Conservation (phyloP, 2,797 vertebrate genomes). For the Psittacula derbiana region DNA sequence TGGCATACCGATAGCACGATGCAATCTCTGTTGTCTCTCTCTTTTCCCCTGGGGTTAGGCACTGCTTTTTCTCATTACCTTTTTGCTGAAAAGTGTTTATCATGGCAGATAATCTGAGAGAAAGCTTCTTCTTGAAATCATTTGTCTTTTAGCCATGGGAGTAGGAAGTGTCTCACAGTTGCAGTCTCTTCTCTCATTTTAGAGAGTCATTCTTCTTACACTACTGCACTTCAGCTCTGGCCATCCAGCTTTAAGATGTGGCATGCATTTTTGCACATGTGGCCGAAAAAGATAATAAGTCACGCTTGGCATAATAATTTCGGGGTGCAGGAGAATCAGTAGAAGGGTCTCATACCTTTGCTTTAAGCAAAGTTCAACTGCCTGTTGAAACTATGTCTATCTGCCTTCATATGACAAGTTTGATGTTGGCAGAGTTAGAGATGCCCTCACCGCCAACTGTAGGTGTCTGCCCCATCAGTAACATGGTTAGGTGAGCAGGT, state of each 20-base stretch:
- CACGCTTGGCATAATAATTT: not conserved
- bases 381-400: not conserved
- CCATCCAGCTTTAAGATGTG: not conserved
- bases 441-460: not conserved
- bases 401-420: not conserved
- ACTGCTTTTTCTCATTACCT: constrained; percentile 55
- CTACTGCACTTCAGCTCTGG: not conserved
- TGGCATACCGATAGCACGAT: not conserved
- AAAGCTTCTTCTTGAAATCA: constrained; percentile 23
- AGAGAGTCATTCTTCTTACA: not conserved
- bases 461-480: not conserved
- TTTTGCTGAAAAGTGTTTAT: constrained; percentile 57
- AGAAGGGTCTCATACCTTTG: not conserved
- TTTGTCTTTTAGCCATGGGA: constrained; percentile 45
- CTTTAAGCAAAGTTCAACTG: not conserved
- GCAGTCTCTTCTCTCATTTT: not conserved
- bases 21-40: constrained; percentile 6
- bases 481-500: accelerated
- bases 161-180: constrained; percentile 4
- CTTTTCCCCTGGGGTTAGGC: constrained; percentile 24
- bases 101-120: constrained; percentile 45
- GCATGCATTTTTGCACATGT: not conserved
- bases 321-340: not conserved
- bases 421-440: not conserved
- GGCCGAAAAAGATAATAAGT: not conserved